phyloP scores from a whole-genome alignment of 1,140 invertebrate genomes.

The Apocrypta bakeri region DNA sequence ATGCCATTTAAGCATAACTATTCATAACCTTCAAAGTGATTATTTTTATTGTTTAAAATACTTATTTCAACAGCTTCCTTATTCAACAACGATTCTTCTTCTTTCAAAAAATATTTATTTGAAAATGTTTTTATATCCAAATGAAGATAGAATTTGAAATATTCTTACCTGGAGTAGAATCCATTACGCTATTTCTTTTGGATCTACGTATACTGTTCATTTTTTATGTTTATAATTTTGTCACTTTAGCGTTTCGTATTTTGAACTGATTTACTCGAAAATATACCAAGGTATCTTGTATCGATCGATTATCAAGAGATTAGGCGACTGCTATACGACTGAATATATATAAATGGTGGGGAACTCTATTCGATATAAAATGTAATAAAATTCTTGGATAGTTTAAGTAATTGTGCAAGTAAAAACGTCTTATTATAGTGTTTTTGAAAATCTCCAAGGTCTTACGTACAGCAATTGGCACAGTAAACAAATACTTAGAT shows the following conservation, averaged over 20 bases:
- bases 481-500: too few species aligned
- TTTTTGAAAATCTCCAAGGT: too few species aligned
- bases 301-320: neutral
- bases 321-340: too few species aligned
- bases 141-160: neutral
- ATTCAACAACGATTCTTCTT: too few species aligned
- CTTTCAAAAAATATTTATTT: neutral
- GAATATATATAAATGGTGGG: neutral
- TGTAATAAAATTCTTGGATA: neutral
- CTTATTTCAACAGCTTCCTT: too few species aligned
- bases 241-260: neutral
- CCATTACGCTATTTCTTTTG: neutral
- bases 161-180: neutral
- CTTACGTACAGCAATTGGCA: too few species aligned
- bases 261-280: neutral
- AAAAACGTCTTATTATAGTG: too few species aligned
- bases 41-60: too few species aligned
- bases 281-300: neutral
- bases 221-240: neutral
- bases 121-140: too few species aligned
- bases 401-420: too few species aligned
- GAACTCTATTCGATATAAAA: neutral
- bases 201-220: neutral
- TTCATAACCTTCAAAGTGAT: too few species aligned
- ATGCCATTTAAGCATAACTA: too few species aligned